Evolutionary conservation across 2,113 vertebrate species (phyloP).

Genomic region (Martes martes): DNA sequence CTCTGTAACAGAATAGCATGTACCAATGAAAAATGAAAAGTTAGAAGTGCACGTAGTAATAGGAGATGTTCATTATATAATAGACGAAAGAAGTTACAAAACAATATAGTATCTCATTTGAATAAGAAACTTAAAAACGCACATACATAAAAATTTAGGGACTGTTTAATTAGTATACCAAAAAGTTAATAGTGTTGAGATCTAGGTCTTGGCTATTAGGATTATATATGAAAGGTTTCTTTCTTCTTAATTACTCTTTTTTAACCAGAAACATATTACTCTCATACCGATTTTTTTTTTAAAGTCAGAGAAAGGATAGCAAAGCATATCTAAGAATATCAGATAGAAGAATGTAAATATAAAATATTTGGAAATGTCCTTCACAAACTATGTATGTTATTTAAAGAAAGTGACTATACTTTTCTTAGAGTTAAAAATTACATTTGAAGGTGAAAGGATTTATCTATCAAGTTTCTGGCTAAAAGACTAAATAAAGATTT

Average conservation of each 20-base stretch:
- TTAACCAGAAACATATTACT: neutral
- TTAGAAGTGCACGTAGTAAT: neutral
- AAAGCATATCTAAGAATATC: neutral
- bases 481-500: conserved; percentile 14
- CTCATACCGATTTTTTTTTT: neutral
- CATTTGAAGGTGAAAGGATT: neutral
- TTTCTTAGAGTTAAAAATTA: neutral
- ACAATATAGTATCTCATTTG: neutral
- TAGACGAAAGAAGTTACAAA: neutral
- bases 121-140: neutral
- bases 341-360: neutral
- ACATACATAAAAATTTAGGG: neutral
- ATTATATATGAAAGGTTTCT: neutral
- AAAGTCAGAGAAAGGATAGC: neutral
- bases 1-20: neutral
- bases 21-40: neutral
- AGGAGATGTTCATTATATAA: neutral
- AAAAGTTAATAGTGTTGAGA: neutral
- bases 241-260: neutral
- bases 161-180: neutral
- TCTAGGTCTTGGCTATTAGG: neutral
- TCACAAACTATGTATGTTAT: conserved; percentile 12
- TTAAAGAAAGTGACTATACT: neutral
- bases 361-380: neutral
- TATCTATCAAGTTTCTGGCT: neutral